These are phyloP conservation scores for Congeria kusceri DNA, from an alignment of 2,888 invertebrate species.

Conservation along the genomic window DNA sequence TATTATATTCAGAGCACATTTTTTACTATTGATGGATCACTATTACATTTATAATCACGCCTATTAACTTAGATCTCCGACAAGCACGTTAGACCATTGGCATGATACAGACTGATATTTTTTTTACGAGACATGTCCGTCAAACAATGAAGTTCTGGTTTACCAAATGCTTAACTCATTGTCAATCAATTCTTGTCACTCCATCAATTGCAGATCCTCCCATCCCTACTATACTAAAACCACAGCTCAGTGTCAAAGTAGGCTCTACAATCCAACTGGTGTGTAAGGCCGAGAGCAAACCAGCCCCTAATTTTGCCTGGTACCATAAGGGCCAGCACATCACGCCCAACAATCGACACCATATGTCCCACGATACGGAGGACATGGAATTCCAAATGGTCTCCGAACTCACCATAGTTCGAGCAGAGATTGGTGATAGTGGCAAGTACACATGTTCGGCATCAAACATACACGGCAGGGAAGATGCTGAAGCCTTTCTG, in stretches of 20 bases:
- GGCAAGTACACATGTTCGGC: slow-evolving; percentile 51
- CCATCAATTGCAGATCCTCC: slow-evolving; percentile 27
- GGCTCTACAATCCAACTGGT: slow-evolving; percentile 6
- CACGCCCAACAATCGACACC: background rate
- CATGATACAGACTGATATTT: no score
- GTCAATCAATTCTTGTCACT: no score
- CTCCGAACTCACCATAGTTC: slow-evolving; percentile 36
- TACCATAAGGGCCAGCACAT: slow-evolving; percentile 18
- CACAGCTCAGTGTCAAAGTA: slow-evolving; percentile 19
- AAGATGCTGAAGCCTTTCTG: slow-evolving; percentile 24
- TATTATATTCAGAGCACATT: no score
- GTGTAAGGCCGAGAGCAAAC: slow-evolving; percentile 50
- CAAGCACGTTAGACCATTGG: no score
- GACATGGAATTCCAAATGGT: slow-evolving; percentile 28
- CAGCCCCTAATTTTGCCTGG: slow-evolving; percentile 41
- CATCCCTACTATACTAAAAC: background rate
- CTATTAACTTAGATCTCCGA: no score
- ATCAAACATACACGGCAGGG: slow-evolving; percentile 28
- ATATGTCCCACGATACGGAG: slow-evolving; percentile 18
- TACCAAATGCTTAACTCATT: no score
- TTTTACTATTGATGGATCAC: no score
- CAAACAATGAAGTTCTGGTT: no score
- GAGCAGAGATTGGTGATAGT: slow-evolving; percentile 27
- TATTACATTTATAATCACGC: no score
- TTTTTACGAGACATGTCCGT: no score